phyloP scores from a whole-genome alignment of 2,113 vertebrate genomes.

The Riparia riparia region DNA sequence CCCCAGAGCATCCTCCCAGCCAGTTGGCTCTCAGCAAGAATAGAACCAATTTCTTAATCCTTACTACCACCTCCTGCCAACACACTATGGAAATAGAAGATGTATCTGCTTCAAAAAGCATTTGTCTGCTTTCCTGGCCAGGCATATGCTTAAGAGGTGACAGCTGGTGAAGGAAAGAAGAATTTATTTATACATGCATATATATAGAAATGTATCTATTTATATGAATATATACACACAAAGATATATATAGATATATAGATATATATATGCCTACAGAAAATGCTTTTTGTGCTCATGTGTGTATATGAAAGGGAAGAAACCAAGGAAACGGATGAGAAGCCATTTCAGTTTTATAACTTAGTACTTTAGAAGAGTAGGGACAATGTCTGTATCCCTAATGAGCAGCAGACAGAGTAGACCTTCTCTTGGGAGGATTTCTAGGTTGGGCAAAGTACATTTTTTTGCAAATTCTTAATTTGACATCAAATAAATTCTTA shows the following conservation, averaged over 20 bases:
- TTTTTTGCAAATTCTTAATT: constrained; percentile 32
- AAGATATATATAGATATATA: neutral
- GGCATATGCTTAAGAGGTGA: neutral
- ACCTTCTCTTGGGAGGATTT: neutral
- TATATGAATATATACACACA: neutral
- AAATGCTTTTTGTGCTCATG: neutral
- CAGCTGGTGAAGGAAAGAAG: constrained; percentile 36
- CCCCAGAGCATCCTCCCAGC: constrained; percentile 33
- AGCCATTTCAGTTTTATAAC: neutral
- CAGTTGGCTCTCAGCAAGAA: constrained; percentile 26
- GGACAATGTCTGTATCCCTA: neutral
- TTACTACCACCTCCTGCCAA: constrained; percentile 43
- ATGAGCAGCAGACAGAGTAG: neutral
- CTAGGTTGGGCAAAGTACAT: neutral
- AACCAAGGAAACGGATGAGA: neutral
- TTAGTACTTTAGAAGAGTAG: neutral
- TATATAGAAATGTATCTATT: neutral
- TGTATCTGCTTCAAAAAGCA: constrained; percentile 25
- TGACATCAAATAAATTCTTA: constrained; percentile 51
- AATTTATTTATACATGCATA: neutral
- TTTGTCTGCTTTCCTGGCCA: constrained; percentile 39
- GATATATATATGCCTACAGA: neutral
- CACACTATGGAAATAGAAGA: constrained; percentile 2
- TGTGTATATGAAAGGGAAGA: neutral
- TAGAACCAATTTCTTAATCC: constrained; percentile 48